Evolutionary conservation across 2,888 invertebrate genomes (phyloP).

Genomic region (Aphidius colemani): DNA sequence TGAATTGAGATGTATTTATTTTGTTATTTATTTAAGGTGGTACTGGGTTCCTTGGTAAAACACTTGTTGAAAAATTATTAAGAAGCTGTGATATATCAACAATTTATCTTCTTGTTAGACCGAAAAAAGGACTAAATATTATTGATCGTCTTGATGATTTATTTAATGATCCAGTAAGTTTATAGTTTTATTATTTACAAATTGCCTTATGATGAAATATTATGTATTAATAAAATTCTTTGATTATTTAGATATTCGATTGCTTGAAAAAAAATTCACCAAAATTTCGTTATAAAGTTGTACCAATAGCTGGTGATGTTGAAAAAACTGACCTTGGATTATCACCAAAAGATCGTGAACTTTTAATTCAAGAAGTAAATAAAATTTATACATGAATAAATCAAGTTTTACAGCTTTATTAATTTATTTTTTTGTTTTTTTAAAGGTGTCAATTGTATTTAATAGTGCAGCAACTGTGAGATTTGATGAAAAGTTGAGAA

Average conservation of each 20-base stretch:
- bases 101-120: constrained; percentile 64
- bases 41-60: constrained; percentile 63
- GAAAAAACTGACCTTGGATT: constrained; percentile 64
- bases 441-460: constrained; percentile 64
- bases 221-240: constrained; percentile 2
- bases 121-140: constrained; percentile 65
- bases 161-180: constrained; percentile 66
- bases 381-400: constrained; percentile 28
- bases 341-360: constrained; percentile 61
- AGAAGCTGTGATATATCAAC: constrained; percentile 64
- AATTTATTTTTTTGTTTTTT: constrained; percentile 9
- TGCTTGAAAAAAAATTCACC: constrained; percentile 62
- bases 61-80: constrained; percentile 68
- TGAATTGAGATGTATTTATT: too few relatives aligned
- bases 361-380: constrained; percentile 64
- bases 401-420: neutral
- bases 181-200: neutral
- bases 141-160: constrained; percentile 64
- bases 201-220: too few relatives aligned
- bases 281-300: constrained; percentile 64
- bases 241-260: constrained; percentile 62
- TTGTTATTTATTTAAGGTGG: constrained; percentile 47
- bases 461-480: constrained; percentile 78
- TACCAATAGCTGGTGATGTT: constrained; percentile 65
- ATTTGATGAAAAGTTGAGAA: constrained; percentile 73